phyloP scores from a whole-genome alignment of 2,797 vertebrate species.

The Anguilla obscura region DNA sequence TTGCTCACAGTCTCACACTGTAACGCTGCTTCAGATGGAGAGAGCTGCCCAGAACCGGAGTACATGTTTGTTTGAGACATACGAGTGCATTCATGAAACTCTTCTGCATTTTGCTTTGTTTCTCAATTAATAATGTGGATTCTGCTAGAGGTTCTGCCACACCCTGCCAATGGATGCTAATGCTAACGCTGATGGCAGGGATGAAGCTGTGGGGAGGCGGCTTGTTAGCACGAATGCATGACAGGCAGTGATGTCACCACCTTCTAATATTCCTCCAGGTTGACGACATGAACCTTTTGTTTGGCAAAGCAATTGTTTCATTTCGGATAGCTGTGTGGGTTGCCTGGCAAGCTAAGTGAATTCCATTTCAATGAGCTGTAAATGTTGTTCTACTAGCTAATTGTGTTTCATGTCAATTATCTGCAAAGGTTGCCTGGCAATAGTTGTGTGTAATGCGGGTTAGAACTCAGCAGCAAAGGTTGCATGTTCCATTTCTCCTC shows the following conservation, averaged over 20 bases:
- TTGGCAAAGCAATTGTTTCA: not conserved
- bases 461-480: not conserved
- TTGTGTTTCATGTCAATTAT: not conserved
- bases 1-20: not conserved
- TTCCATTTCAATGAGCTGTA: not conserved
- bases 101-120: not conserved
- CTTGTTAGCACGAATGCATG: not conserved
- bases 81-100: not conserved
- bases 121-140: not conserved
- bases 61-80: not conserved
- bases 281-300: not conserved
- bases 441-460: not conserved
- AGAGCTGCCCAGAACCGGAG: not conserved
- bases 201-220: not conserved
- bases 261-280: not conserved
- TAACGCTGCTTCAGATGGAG: not conserved
- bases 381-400: not conserved
- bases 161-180: not conserved
- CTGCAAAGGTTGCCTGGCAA: not conserved
- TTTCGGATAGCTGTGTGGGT: not conserved
- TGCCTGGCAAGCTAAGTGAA: not conserved
- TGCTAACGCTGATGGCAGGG: not conserved
- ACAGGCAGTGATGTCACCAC: not conserved
- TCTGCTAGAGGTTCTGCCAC: not conserved
- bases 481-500: not conserved